Conservation (phyloP, 2,113 vertebrate genomes). For the Platysternon megacephalum region DNA sequence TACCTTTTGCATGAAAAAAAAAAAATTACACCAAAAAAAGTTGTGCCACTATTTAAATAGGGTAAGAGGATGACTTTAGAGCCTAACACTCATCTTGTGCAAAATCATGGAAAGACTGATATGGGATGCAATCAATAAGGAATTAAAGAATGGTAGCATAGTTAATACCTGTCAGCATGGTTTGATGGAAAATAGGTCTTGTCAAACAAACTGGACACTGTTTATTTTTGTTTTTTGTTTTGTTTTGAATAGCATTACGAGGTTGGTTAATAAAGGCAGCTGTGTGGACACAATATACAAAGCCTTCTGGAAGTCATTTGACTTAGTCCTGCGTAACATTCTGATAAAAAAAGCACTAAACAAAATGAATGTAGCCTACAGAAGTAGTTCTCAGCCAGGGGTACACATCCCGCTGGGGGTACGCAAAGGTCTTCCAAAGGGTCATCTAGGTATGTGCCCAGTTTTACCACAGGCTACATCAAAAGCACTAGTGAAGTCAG, state of each 20-base stretch:
- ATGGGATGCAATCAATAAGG: neutral
- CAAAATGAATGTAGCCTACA: neutral
- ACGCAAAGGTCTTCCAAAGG: too few relatives aligned
- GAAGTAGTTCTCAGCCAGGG: too few relatives aligned
- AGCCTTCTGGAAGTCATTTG: neutral
- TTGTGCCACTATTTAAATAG: neutral
- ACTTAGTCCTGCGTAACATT: neutral
- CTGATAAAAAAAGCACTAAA: neutral
- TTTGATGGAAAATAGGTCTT: neutral
- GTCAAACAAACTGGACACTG: neutral
- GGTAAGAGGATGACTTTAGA: neutral
- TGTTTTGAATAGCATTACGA: neutral
- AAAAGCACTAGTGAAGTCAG: too few relatives aligned
- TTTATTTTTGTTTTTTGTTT: neutral
- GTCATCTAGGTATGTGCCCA: too few relatives aligned
- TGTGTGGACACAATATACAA: neutral
- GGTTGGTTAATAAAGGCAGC: neutral
- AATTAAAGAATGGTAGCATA: neutral
- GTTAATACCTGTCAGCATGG: neutral
- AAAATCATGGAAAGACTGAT: neutral
- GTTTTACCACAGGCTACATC: too few relatives aligned
- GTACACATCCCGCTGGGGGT: too few relatives aligned
- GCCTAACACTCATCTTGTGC: neutral
- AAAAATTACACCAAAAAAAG: too few relatives aligned
- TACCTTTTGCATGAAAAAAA: neutral